Conservation (phyloP, 2,888 invertebrate species). For the Xylota sylvarum region DNA sequence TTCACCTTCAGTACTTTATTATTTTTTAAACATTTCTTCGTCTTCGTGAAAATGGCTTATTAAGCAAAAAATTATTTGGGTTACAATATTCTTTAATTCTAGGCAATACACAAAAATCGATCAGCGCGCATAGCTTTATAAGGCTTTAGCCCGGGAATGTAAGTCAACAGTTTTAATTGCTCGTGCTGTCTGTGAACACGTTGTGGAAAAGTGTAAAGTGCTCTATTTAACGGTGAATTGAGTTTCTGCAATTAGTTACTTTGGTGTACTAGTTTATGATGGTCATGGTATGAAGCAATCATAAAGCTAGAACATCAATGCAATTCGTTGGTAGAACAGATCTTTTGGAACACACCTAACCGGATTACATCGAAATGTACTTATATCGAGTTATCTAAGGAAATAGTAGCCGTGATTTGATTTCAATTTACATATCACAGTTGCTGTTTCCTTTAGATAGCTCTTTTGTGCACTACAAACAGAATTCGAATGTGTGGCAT, state of each 20-base stretch:
- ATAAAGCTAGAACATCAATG: conserved; percentile 85
- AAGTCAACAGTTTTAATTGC: conserved; percentile 59
- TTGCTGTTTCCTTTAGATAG: conserved; percentile 85
- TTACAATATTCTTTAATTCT: conserved; percentile 37
- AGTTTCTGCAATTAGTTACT: conserved; percentile 81
- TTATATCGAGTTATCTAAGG: conserved; percentile 85
- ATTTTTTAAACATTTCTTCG: not conserved
- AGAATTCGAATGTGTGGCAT: conserved; percentile 15
- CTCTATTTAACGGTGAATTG: conserved; percentile 9
- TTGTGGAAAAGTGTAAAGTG: conserved; percentile 36
- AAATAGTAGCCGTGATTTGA: conserved; percentile 85
- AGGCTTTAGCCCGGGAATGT: conserved; percentile 24
- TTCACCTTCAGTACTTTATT: conserved; percentile 14
- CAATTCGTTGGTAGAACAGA: conserved; percentile 79
- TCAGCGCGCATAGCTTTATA: conserved; percentile 62
- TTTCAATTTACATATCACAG: conserved; percentile 83
- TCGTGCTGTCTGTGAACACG: conserved; percentile 55
- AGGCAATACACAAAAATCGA: conserved; percentile 44
- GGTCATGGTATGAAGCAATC: conserved; percentile 79
- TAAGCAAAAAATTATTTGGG: conserved; percentile 58
- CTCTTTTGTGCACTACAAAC: conserved; percentile 83
- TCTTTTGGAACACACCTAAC: conserved; percentile 2
- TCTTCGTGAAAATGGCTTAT: conserved; percentile 13
- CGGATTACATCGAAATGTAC: conserved; percentile 53
- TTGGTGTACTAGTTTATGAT: conserved; percentile 84